Conservation (phyloP, 2,888 invertebrate genomes). For the Dioctria linearis region DNA sequence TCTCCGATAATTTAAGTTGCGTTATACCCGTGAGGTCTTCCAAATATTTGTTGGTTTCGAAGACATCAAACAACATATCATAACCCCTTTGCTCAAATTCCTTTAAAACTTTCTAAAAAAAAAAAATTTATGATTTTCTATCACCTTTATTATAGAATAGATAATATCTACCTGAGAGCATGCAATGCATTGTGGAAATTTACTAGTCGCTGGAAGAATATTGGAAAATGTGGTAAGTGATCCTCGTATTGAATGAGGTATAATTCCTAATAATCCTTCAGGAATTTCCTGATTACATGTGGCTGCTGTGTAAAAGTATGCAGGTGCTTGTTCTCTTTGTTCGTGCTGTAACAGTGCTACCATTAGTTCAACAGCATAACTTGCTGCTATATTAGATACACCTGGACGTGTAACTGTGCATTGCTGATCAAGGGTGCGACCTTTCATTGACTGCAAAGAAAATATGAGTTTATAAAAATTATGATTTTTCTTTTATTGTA, state of each 20-base stretch:
- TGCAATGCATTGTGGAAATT: slow-evolving; percentile 93
- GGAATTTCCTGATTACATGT: slow-evolving; percentile 64
- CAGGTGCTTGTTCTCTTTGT: slow-evolving; percentile 77
- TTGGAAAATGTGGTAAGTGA: slow-evolving; percentile 88
- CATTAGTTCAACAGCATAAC: slow-evolving; percentile 92
- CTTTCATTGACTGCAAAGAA: slow-evolving; percentile 82
- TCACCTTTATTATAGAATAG: background rate
- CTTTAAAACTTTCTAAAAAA: slow-evolving; percentile 69
- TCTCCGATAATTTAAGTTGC: slow-evolving; percentile 75
- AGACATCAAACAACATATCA: slow-evolving; percentile 84
- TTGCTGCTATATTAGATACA: slow-evolving; percentile 90
- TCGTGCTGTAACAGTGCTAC: slow-evolving; percentile 90
- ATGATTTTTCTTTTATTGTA: no score
- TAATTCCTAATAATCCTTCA: slow-evolving; percentile 82
- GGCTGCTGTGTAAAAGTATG: slow-evolving; percentile 71
- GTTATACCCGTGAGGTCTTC: slow-evolving; percentile 89
- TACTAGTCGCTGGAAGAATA: slow-evolving; percentile 86
- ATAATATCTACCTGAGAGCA: slow-evolving; percentile 78
- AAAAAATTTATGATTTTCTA: slow-evolving; percentile 38
- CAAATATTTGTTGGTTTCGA: slow-evolving; percentile 84
- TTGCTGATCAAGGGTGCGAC: slow-evolving; percentile 96
- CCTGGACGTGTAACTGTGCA: slow-evolving; percentile 98
- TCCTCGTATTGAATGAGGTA: slow-evolving; percentile 95
- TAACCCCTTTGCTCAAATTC: slow-evolving; percentile 75
- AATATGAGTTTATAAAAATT: background rate